Conservation (phyloP, 2,113 vertebrate genomes). For the Chionis minor region DNA sequence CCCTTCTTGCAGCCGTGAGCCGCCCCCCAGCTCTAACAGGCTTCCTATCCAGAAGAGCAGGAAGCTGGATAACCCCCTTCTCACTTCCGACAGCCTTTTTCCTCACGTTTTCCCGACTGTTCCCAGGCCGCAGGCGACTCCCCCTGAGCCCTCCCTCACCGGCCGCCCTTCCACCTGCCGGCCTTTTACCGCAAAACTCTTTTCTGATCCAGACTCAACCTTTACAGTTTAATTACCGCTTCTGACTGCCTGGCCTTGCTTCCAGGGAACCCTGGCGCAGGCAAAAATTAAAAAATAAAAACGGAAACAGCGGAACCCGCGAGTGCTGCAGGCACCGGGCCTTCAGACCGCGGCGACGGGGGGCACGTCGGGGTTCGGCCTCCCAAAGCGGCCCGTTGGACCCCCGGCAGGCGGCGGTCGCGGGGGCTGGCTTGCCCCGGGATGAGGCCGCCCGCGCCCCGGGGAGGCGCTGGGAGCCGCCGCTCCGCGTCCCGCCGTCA, state of each 20-base stretch:
- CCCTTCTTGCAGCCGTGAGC: background rate
- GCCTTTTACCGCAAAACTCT: background rate
- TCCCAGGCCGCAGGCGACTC: background rate
- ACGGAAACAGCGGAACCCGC: fast-evolving
- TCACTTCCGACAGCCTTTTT: background rate
- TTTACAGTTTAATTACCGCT: background rate
- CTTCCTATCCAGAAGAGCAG: background rate
- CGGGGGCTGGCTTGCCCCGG: background rate
- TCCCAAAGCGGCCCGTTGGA: too few species aligned
- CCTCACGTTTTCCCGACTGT: background rate
- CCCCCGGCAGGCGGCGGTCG: background rate
- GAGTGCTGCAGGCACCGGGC: fast-evolving
- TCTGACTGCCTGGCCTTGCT: background rate
- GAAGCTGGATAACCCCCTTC: background rate
- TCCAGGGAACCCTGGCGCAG: background rate
- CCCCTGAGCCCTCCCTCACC: background rate
- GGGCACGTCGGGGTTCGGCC: fast-evolving
- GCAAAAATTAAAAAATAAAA: too few species aligned
- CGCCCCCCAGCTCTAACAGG: background rate
- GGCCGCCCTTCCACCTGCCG: fast-evolving
- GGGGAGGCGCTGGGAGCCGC: background rate
- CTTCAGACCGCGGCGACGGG: fast-evolving
- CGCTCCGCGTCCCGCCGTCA: background rate
- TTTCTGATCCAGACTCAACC: background rate
- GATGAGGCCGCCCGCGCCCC: too few species aligned